A percentile compares a stretch with the other conserved stretches of the same genome.
These are phyloP conservation scores for Brachypalpus laphriformis DNA, from an alignment of 2,888 invertebrate species.

Conservation along the genomic window DNA sequence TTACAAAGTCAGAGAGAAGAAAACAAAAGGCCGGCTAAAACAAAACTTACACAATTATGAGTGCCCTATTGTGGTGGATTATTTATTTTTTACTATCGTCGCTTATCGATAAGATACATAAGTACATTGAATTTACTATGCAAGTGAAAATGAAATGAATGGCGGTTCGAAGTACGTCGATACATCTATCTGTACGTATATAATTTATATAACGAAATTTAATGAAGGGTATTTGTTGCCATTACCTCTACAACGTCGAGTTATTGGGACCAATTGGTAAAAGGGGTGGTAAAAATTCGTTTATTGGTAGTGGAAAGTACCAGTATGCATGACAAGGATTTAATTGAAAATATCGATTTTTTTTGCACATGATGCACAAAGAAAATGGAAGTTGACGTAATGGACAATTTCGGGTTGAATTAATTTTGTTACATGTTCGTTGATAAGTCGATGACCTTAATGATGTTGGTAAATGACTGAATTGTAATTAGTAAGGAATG, in stretches of 20 bases:
- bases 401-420: conserved; percentile 47
- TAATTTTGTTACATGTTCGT: conserved; percentile 43
- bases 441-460: conserved; percentile 62
- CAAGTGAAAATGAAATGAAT: conserved; percentile 1
- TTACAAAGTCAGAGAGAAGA: not conserved
- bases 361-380: conserved; percentile 26
- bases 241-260: not conserved
- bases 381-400: conserved; percentile 39
- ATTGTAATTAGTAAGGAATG: conserved; percentile 5
- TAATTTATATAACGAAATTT: conserved; percentile 12
- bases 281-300: conserved; percentile 23
- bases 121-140: no score
- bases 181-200: not conserved
- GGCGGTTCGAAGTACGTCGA: not conserved
- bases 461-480: conserved; percentile 34
- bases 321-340: conserved; percentile 29
- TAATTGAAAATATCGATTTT: conserved; percentile 68
- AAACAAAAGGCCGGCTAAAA: conserved; percentile 27
- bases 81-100: not conserved
- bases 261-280: conserved; percentile 32
- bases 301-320: not conserved
- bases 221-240: conserved; percentile 25
- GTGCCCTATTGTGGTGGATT: not conserved
- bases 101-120: conserved; percentile 23
- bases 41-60: conserved; percentile 18